Evolutionary conservation across 2,888 invertebrate genomes (phyloP).

Genomic region (Xestia xanthographa): DNA sequence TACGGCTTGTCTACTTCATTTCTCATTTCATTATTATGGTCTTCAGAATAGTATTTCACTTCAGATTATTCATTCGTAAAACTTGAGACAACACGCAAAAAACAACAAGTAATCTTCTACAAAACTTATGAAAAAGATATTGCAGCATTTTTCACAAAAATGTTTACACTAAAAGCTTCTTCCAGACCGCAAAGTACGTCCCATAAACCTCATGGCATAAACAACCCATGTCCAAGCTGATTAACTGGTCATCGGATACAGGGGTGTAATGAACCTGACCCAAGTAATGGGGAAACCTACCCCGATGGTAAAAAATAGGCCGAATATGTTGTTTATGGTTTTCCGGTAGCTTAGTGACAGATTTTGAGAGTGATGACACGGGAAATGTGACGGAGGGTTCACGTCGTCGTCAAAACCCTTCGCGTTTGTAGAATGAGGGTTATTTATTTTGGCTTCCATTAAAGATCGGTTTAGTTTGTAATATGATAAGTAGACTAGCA

Average conservation of each 20-base stretch:
- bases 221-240: slow-evolving; percentile 58
- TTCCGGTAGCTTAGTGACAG: slow-evolving; percentile 64
- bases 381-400: slow-evolving; percentile 49
- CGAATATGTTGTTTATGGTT: slow-evolving; percentile 64
- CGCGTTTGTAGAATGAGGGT: slow-evolving; percentile 33
- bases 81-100: not conserved
- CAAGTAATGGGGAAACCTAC: slow-evolving; percentile 55
- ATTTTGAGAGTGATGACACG: slow-evolving; percentile 58
- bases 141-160: slow-evolving; percentile 12
- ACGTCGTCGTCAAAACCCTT: slow-evolving; percentile 47
- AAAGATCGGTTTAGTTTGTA: slow-evolving; percentile 39
- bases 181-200: slow-evolving; percentile 7
- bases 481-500: slow-evolving; percentile 22
- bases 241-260: slow-evolving; percentile 66
- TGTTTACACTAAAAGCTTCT: slow-evolving; percentile 21
- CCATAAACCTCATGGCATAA: slow-evolving; percentile 50
- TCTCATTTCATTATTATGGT: not conserved
- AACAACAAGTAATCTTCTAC: not conserved
- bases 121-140: not conserved
- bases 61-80: not conserved
- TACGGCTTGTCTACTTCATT: not conserved
- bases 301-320: slow-evolving; percentile 60
- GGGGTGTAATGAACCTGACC: slow-evolving; percentile 61
- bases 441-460: slow-evolving; percentile 46
- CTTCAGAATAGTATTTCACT: not conserved